A percentile compares a stretch with the other conserved stretches of the same genome.
These are phyloP conservation scores for Stramonita haemastoma DNA, from an alignment of 2,888 invertebrate species.

Conservation along the genomic window DNA sequence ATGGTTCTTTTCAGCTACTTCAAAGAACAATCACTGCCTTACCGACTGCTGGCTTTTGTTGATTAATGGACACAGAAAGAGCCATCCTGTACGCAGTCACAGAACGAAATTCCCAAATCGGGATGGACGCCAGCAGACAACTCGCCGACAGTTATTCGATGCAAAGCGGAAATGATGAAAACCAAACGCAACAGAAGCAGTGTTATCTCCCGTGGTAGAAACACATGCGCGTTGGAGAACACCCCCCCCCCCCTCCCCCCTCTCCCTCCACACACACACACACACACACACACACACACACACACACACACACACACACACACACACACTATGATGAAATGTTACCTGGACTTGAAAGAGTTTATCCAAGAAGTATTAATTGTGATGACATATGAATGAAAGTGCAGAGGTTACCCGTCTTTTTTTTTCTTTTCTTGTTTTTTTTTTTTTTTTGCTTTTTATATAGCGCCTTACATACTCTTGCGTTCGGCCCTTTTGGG, in stretches of 20 bases:
- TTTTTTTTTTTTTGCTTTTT: too few relatives aligned
- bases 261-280: not conserved
- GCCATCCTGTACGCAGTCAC: slow-evolving; percentile 38
- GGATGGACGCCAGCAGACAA: not conserved
- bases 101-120: not conserved
- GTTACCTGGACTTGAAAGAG: too few relatives aligned
- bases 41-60: slow-evolving; percentile 60
- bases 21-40: slow-evolving; percentile 23
- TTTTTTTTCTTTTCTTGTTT: too few relatives aligned
- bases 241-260: not conserved
- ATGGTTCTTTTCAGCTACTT: too few relatives aligned
- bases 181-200: not conserved
- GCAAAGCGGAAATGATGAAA: slow-evolving; percentile 42
- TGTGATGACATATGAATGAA: too few relatives aligned
- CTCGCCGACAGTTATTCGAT: not conserved
- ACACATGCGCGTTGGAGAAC: too few relatives aligned
- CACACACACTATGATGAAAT: not conserved
- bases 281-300: slow-evolving; percentile 5
- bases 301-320: not conserved
- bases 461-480: too few relatives aligned
- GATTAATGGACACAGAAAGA: slow-evolving; percentile 48
- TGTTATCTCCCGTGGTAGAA: not conserved
- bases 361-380: too few relatives aligned
- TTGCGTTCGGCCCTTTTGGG: too few relatives aligned
- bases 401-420: too few relatives aligned